These are phyloP conservation scores for Phylloscopus trochiloides DNA, from an alignment of 2,113 vertebrate species.

Conservation along the genomic window DNA sequence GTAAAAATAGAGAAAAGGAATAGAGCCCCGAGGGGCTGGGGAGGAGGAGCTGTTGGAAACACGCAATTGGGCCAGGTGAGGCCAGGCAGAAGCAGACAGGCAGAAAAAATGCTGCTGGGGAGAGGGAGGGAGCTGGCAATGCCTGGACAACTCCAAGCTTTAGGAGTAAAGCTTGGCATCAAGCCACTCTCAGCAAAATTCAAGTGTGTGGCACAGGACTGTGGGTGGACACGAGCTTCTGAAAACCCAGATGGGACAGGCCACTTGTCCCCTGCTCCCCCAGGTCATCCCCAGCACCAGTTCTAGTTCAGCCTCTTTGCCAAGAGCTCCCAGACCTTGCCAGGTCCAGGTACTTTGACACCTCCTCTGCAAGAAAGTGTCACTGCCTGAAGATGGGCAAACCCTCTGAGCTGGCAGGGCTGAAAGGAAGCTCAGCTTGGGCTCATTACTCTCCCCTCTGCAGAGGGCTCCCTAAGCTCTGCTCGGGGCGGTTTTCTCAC, in stretches of 20 bases:
- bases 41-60: not conserved
- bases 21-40: not conserved
- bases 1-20: not conserved
- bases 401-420: not conserved
- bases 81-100: not conserved
- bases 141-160: not conserved
- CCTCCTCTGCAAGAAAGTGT: accelerated
- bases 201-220: accelerated
- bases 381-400: not conserved
- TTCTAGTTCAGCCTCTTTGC: not conserved
- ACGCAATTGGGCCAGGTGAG: not conserved
- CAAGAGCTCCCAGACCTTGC: accelerated
- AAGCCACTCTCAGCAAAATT: not conserved
- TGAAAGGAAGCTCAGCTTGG: not conserved
- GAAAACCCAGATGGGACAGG: not conserved
- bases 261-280: not conserved
- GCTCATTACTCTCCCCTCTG: not conserved
- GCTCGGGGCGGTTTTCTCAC: constrained; percentile 50
- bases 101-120: not conserved
- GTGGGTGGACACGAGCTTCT: not conserved
- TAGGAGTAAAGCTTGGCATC: not conserved
- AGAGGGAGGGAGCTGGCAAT: not conserved
- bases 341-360: not conserved
- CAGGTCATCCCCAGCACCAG: accelerated
- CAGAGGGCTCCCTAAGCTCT: not conserved